Base-by-base conservation (phyloP, 2,888 invertebrate species). In the Diachrysia chrysitis region DNA sequence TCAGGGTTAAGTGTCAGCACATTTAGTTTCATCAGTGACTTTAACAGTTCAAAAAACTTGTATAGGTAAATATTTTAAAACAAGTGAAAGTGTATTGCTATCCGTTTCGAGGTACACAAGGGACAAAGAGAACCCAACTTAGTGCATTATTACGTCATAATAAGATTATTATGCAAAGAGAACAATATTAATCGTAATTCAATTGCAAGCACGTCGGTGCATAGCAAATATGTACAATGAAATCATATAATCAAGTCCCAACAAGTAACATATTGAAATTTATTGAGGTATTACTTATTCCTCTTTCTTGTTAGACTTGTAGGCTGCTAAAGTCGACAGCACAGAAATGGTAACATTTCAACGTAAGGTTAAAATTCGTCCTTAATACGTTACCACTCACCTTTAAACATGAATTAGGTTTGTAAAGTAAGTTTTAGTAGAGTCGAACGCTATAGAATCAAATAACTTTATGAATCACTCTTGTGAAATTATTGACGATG, bases 191-290 rank as follows among this genome's bases (percentile, higher is more conserved):
- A 42, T 42, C 42, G 42, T 54, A 72, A 63, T 64, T 69, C 71
- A 74, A 71, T 71, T 66, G 57, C 23, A 58, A 69, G 60, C 51
- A 21, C 60, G 65, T 63, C 70, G 61, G 68, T 54, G 42, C 51
- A 42, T n/a, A n/a, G 42, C 42, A 42, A 42, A 42, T 42, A 42
- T 42, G 42, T 42, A n/a, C 42, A 42, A 42, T 42, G 42, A 42
- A 42, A 42, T 42, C 42, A 6, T n/a, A n/a, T 42, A 42, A 42
- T 42, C 42, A n/a, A 42, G 42, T 42, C 42, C n/a, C 42, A 42
- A n/a, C 42, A 42, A 42, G 42, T 42, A n/a, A n/a, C n/a, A n/a
- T n/a, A 42, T 42, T n/a, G n/a, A 42, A n/a, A 42, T 42, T 6
- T n/a, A n/a, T n/a, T 42, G 5, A 42, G 5, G 42, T 42, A 42